Evolutionary conservation across 1,140 invertebrate genomes (phyloP).

Genomic region (Neodiprion fabricii): DNA sequence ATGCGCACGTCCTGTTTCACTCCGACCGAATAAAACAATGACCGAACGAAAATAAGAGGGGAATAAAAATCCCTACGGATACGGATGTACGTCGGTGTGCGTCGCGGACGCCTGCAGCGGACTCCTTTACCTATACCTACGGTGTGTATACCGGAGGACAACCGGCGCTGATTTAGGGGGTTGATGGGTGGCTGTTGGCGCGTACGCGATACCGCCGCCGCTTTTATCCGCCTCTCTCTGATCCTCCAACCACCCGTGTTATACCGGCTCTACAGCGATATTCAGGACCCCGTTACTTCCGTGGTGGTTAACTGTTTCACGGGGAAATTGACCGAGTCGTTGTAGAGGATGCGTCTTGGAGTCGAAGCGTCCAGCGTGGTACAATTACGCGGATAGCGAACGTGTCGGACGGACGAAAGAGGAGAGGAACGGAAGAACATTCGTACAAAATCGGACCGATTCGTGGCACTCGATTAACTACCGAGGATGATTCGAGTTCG

Average conservation of each 20-base stretch:
- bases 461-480: too few relatives aligned
- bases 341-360: background rate
- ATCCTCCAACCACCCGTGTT: background rate
- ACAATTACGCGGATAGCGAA: too few relatives aligned
- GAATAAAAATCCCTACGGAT: constrained; percentile 13
- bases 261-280: background rate
- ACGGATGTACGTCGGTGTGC: too few relatives aligned
- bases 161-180: constrained; percentile 42
- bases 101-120: too few relatives aligned
- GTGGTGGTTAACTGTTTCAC: constrained; percentile 18
- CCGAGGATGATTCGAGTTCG: too few relatives aligned
- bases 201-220: constrained; percentile 34
- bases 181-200: constrained; percentile 28
- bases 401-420: too few relatives aligned
- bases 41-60: constrained; percentile 6
- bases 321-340: constrained; percentile 21
- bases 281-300: background rate
- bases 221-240: background rate
- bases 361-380: too few relatives aligned
- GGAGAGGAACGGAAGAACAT: too few relatives aligned
- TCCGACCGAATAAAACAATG: constrained; percentile 30
- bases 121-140: too few relatives aligned
- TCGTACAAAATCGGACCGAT: too few relatives aligned
- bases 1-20: constrained; percentile 52
- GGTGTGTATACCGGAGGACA: constrained; percentile 11